phyloP scores from a whole-genome alignment of 2,888 invertebrate genomes.

The Drosophila bunnanda region DNA sequence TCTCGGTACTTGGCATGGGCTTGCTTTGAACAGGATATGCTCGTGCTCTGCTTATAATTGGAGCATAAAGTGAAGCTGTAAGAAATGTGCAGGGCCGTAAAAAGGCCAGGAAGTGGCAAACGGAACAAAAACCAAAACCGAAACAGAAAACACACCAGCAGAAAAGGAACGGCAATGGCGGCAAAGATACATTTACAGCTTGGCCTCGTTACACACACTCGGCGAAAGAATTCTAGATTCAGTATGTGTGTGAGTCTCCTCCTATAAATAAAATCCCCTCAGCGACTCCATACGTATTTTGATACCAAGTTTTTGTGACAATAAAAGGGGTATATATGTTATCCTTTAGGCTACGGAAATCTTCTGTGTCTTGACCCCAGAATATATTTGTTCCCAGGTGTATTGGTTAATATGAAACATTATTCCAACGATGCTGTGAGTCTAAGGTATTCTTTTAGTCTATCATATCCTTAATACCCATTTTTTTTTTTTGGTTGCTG shows the following conservation, averaged over 20 bases:
- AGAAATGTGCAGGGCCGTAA: conserved; percentile 65
- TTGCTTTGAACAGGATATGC: conserved; percentile 70
- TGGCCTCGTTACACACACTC: conserved; percentile 57
- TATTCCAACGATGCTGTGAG: not conserved
- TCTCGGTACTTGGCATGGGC: conserved; percentile 53
- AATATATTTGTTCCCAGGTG: not conserved
- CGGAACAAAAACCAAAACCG: conserved; percentile 29
- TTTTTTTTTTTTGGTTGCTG: conserved; percentile 14
- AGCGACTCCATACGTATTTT: conserved; percentile 16
- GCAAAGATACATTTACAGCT: conserved; percentile 64
- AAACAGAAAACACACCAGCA: conserved; percentile 24
- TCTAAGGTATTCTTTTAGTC: not conserved
- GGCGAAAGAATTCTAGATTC: conserved; percentile 20
- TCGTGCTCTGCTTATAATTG: conserved; percentile 74
- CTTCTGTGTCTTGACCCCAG: not conserved
- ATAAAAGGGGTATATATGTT: not conserved
- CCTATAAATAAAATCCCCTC: conserved; percentile 60
- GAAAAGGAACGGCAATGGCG: conserved; percentile 13
- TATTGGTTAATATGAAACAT: not conserved
- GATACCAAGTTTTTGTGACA: not conserved
- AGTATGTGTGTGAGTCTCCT: conserved; percentile 13
- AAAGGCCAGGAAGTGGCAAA: conserved; percentile 52
- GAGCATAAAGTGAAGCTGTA: conserved; percentile 75
- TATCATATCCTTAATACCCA: not conserved
- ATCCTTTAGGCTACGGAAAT: too few species aligned